Evolutionary conservation across 2,113 vertebrate species (phyloP).

Genomic region (Microcebus griseorufus): DNA sequence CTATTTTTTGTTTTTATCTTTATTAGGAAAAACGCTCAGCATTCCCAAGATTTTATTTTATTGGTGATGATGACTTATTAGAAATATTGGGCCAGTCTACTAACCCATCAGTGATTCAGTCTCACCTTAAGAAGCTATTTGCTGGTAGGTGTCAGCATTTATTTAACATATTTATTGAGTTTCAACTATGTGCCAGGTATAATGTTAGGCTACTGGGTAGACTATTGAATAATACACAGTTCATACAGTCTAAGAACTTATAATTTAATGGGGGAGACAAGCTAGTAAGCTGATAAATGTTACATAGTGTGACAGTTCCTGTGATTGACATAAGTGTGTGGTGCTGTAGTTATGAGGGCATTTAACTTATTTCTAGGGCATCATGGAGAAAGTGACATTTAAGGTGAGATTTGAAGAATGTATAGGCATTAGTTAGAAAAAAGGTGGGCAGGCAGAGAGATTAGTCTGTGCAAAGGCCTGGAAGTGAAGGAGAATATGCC

Average conservation of each 20-base stretch:
- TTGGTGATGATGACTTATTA: conserved; percentile 97
- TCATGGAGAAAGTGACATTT: background rate
- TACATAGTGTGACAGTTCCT: background rate
- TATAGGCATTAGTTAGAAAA: background rate
- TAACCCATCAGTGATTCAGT: conserved; percentile 95
- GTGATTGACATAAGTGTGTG: background rate
- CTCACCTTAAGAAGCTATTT: conserved; percentile 98
- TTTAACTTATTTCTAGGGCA: background rate
- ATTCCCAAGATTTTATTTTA: conserved; percentile 98
- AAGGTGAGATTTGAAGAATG: background rate
- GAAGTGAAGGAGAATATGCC: background rate
- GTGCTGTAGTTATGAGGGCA: background rate
- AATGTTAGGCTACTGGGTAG: background rate
- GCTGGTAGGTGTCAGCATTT: conserved; percentile 87
- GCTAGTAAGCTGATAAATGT: background rate
- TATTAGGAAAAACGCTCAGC: conserved; percentile 96
- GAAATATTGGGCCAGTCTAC: conserved; percentile 98
- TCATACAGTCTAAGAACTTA: background rate
- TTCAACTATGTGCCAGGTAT: background rate
- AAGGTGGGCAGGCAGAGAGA: background rate
- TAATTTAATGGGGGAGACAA: background rate
- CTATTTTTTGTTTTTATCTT: conserved; percentile 54
- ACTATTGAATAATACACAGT: background rate
- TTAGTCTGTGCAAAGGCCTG: background rate
- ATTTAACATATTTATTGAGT: background rate